Base-by-base conservation (phyloP, 1,140 invertebrate genomes). In the Trichonephila clavata region DNA sequence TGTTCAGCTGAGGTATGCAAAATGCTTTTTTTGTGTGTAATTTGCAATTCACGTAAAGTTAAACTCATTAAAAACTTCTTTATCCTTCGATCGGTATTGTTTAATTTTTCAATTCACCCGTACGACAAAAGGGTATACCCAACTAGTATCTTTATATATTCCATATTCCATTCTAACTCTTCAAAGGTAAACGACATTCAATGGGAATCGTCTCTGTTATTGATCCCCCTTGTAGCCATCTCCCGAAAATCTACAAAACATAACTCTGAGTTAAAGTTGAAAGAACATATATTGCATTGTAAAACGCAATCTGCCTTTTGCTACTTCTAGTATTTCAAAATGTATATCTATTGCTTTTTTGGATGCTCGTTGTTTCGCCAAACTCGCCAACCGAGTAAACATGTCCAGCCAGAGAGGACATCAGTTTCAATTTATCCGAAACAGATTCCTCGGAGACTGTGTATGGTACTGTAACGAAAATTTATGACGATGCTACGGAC, bases 371-470 rank as follows among this genome's bases (percentile, higher is more conserved):
- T 68, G 27, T 77, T 77, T 77, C 81, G 43, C 81, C 81, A 84
- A 84, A 60, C n/a, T 86, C 84, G 84, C 84, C 84, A 86, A 86
- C 27, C 32, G 27, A 57, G 50, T 60, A 59, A 63, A 60, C 84
- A 61, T 86, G 88, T 90, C 88, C 88, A 60, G 43, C 16, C 8
- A 21, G 88, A 32, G 57, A 81, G 71, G 57, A 90, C 88, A 90
- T 90, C 68, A 77, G 88, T 90, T 90, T 90, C 88, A 90, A 90
- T 90, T 90, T 90, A 90, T 81, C 68, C 88, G 24, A 61, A 80
- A 60, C 88, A 81, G 68, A 81, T 32, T 61, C 89, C 89, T 60
- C 32, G 24, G 77, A 81, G 68, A 24, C 24, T 89, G 65, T 59
- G 32, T 39, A 89, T 71, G 32, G 84, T 32, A 61, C 84, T 8